Evolutionary conservation across 2,888 invertebrate genomes (phyloP).

Genomic region (Pterobdella sp.): DNA sequence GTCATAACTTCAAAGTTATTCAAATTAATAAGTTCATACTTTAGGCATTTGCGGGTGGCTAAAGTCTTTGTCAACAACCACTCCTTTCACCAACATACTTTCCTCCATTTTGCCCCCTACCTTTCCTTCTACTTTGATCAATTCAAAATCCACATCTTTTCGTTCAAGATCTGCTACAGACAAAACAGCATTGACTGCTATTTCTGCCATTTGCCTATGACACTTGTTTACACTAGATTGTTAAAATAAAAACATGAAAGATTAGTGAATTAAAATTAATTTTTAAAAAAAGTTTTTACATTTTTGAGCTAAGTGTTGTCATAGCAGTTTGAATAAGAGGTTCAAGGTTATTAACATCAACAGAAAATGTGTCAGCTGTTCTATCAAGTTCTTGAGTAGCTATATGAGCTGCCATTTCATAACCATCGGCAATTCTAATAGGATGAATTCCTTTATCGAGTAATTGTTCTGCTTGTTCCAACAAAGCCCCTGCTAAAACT

Average conservation of each 20-base stretch:
- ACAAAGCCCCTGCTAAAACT: slow-evolving; percentile 73
- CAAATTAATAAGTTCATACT: no score
- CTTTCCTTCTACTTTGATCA: slow-evolving; percentile 96
- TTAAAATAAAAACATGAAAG: slow-evolving; percentile 11
- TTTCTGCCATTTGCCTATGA: slow-evolving; percentile 93
- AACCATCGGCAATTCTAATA: slow-evolving; percentile 95
- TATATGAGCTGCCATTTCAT: slow-evolving; percentile 85
- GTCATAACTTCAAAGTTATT: no score
- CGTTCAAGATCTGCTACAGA: slow-evolving; percentile 88
- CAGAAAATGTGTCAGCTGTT: slow-evolving; percentile 80
- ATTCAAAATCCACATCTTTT: slow-evolving; percentile 94
- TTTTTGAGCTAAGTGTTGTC: slow-evolving; percentile 96
- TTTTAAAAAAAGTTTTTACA: slow-evolving; percentile 54
- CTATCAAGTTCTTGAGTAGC: slow-evolving; percentile 76
- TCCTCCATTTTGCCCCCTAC: slow-evolving; percentile 94
- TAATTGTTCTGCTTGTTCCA: slow-evolving; percentile 86
- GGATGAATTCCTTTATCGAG: slow-evolving; percentile 96
- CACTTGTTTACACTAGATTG: slow-evolving; percentile 76
- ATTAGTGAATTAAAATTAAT: neutral
- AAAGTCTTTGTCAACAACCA: slow-evolving; percentile 95
- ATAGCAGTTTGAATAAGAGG: slow-evolving; percentile 87
- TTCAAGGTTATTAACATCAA: slow-evolving; percentile 71
- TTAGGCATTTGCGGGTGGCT: slow-evolving; percentile 99
- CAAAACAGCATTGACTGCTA: slow-evolving; percentile 92
- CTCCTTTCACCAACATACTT: slow-evolving; percentile 88